These are phyloP conservation scores for Drosophila navojoa DNA, from an alignment of 1,140 invertebrate genomes.

Conservation along the genomic window DNA sequence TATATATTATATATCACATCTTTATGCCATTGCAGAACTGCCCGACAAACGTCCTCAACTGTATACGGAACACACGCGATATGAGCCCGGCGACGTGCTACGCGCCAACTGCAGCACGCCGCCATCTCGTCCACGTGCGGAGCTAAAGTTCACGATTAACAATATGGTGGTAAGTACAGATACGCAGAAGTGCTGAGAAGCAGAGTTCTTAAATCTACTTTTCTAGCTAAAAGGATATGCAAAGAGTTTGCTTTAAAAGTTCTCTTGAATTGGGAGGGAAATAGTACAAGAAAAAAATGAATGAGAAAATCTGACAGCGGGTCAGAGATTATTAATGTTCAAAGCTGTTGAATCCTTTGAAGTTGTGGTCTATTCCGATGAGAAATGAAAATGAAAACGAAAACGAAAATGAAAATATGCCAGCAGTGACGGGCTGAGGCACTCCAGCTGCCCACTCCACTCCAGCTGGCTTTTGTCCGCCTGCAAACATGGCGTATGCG, in stretches of 20 bases:
- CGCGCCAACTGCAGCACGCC: slow-evolving; percentile 88
- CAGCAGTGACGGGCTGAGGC: slow-evolving; percentile 45
- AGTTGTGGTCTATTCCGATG: slow-evolving; percentile 59
- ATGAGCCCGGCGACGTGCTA: slow-evolving; percentile 88
- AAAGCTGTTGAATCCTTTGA: slow-evolving; percentile 57
- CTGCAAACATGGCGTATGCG: slow-evolving; percentile 65
- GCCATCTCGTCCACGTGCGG: slow-evolving; percentile 87
- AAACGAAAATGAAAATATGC: slow-evolving; percentile 34
- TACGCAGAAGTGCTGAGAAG: too few relatives aligned
- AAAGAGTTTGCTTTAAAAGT: slow-evolving; percentile 11
- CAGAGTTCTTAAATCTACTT: background rate
- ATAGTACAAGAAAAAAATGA: background rate
- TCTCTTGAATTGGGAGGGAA: slow-evolving; percentile 48
- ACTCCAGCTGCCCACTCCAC: slow-evolving; percentile 6
- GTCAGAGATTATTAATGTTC: slow-evolving; percentile 65
- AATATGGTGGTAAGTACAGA: slow-evolving; percentile 88
- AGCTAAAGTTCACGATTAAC: slow-evolving; percentile 90
- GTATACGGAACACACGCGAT: slow-evolving; percentile 86
- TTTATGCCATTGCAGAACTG: slow-evolving; percentile 84
- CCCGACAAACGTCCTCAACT: slow-evolving; percentile 86
- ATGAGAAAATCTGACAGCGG: slow-evolving; percentile 59
- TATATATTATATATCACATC: background rate
- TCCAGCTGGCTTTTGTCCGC: slow-evolving; percentile 23
- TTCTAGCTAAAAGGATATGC: too few relatives aligned
- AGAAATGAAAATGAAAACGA: slow-evolving; percentile 70